phyloP scores from a whole-genome alignment of 2,113 vertebrate genomes.

The Channa argus region DNA sequence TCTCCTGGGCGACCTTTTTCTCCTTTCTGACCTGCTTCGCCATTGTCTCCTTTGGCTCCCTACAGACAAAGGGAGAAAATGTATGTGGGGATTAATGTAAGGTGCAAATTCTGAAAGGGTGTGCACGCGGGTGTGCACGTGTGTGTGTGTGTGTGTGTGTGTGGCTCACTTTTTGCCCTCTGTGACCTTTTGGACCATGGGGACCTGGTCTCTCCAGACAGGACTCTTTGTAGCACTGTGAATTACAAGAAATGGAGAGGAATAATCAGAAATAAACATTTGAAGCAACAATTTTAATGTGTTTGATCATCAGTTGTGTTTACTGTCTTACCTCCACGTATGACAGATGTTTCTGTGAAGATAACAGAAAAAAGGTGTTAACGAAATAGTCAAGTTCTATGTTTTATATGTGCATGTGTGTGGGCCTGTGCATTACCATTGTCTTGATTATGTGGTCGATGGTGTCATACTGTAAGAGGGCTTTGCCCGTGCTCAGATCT shows the following conservation, averaged over 20 bases:
- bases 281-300: neutral
- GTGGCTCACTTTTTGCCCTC: conserved; percentile 82
- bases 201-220: conserved; percentile 77
- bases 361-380: conserved; percentile 48
- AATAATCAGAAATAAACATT: conserved; percentile 1
- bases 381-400: neutral
- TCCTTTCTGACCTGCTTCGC: conserved; percentile 87
- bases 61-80: conserved; percentile 54
- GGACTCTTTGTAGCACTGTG: conserved; percentile 78
- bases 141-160: neutral
- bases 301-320: neutral
- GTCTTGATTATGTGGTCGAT: conserved; percentile 91
- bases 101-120: neutral
- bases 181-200: conserved; percentile 73
- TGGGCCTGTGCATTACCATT: conserved; percentile 85
- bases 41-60: conserved; percentile 96
- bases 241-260: conserved; percentile 8
- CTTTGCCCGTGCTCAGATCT: conserved; percentile 71
- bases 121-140: neutral
- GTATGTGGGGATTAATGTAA: neutral
- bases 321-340: conserved; percentile 74
- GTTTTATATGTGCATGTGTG: neutral
- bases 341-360: conserved; percentile 76
- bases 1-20: conserved; percentile 90
- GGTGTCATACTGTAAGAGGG: conserved; percentile 70